These are phyloP conservation scores for Passer montanus DNA, from an alignment of 2,113 vertebrate genomes.

Conservation along the genomic window DNA sequence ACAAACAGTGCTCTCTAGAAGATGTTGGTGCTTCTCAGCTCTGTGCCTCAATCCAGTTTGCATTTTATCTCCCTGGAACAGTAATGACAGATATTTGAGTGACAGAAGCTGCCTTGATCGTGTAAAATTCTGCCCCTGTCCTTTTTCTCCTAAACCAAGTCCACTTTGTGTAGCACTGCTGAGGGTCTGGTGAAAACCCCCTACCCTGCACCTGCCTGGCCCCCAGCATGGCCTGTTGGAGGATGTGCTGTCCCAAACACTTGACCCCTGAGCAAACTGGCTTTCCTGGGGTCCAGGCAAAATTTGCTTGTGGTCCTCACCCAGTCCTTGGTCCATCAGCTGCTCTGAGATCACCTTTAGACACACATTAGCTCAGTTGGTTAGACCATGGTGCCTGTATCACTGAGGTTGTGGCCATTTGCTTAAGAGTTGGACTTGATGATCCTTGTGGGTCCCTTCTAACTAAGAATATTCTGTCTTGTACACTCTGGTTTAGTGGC, in stretches of 20 bases:
- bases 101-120: not conserved
- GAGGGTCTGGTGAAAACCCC: not conserved
- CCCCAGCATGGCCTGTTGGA: not conserved
- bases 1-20: not conserved
- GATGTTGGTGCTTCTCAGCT: not conserved
- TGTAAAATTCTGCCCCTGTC: not conserved
- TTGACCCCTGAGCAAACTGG: not conserved
- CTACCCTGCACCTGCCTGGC: not conserved
- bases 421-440: not conserved
- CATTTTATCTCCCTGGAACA: not conserved
- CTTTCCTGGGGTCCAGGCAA: not conserved
- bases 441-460: not conserved
- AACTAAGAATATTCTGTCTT: not conserved
- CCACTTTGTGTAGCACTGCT: not conserved
- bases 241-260: not conserved
- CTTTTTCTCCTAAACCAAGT: not conserved
- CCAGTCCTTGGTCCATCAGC: not conserved
- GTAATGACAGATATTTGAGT: not conserved
- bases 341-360: not conserved
- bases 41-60: not conserved
- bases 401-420: not conserved
- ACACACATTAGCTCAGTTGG: not conserved
- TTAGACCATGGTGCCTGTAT: not conserved
- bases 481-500: not conserved
- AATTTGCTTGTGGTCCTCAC: not conserved